A percentile compares a stretch with the other conserved stretches of the same genome.
phyloP scores from a whole-genome alignment of 2,888 invertebrate species.

The Morpho achilles region DNA sequence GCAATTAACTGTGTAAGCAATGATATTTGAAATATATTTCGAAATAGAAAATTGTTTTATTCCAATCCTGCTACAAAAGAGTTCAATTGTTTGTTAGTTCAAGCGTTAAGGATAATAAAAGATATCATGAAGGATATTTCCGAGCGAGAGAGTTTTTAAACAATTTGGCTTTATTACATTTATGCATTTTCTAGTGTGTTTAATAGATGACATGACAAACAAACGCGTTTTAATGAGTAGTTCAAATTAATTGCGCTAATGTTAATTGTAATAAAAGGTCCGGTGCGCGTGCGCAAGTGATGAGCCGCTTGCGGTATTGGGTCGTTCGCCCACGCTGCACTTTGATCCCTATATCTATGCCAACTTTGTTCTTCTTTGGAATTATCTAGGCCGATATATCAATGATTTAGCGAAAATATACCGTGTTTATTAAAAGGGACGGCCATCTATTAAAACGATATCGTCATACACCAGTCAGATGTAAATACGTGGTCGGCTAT shows the following conservation, averaged over 20 bases:
- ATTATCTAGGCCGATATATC: slow-evolving; percentile 60
- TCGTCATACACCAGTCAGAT: background rate
- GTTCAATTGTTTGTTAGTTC: background rate
- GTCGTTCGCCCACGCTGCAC: slow-evolving; percentile 75
- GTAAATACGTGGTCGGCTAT: background rate
- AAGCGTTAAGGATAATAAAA: background rate
- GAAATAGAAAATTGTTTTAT: slow-evolving; percentile 65
- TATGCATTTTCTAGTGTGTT: background rate
- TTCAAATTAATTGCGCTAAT: slow-evolving; percentile 28
- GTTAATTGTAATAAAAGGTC: slow-evolving; percentile 59
- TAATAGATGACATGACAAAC: background rate
- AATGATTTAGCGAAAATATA: slow-evolving; percentile 26
- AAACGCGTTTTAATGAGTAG: slow-evolving; percentile 14
- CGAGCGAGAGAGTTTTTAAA: no score
- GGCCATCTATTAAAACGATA: slow-evolving; percentile 1
- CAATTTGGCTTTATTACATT: no score
- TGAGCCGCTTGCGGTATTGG: slow-evolving; percentile 64
- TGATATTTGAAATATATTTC: slow-evolving; percentile 58
- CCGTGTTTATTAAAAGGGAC: slow-evolving; percentile 6
- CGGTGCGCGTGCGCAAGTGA: slow-evolving; percentile 59
- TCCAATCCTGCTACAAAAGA: slow-evolving; percentile 40
- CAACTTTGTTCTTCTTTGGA: slow-evolving; percentile 72
- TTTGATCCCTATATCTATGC: slow-evolving; percentile 76
- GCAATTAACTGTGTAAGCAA: slow-evolving; percentile 50
- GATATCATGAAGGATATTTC: background rate